These are phyloP conservation scores for Leptobrachium leishanense DNA, from an alignment of 2,113 vertebrate genomes.

Conservation along the genomic window DNA sequence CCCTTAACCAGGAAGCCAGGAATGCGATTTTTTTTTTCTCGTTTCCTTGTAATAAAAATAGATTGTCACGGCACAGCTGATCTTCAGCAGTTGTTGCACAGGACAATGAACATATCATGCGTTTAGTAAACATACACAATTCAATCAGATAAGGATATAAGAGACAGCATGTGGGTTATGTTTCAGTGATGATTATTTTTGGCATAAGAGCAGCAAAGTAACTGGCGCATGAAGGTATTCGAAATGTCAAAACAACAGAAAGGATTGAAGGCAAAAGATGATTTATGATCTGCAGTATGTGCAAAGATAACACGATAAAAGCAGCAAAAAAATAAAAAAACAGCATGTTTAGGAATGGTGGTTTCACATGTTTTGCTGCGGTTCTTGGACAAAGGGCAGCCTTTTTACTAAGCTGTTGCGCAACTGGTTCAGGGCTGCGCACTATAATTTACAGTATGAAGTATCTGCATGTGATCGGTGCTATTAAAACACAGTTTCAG, in stretches of 20 bases:
- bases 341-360: conserved; percentile 15
- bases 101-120: background rate
- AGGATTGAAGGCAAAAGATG: conserved; percentile 25
- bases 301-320: conserved; percentile 14
- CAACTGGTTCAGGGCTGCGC: conserved; percentile 10
- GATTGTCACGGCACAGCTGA: background rate
- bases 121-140: conserved; percentile 10
- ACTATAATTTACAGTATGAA: too few relatives aligned
- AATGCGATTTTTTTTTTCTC: background rate
- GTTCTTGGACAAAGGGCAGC: background rate
- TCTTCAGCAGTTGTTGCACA: background rate
- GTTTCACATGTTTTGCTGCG: conserved; percentile 18
- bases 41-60: conserved; percentile 3
- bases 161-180: conserved; percentile 16
- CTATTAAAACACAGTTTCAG: too few relatives aligned
- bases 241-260: conserved; percentile 34
- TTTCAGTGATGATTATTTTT: conserved; percentile 11
- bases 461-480: too few relatives aligned
- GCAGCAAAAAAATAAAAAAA: conserved; percentile 10
- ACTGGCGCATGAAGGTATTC: conserved; percentile 29
- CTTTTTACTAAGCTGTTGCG: background rate
- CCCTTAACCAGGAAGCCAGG: background rate
- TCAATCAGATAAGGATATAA: conserved; percentile 27
- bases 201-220: conserved; percentile 25
- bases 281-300: conserved; percentile 34